These are phyloP conservation scores for Xenopus laevis DNA, from an alignment of 2,113 vertebrate species.

Conservation along the genomic window DNA sequence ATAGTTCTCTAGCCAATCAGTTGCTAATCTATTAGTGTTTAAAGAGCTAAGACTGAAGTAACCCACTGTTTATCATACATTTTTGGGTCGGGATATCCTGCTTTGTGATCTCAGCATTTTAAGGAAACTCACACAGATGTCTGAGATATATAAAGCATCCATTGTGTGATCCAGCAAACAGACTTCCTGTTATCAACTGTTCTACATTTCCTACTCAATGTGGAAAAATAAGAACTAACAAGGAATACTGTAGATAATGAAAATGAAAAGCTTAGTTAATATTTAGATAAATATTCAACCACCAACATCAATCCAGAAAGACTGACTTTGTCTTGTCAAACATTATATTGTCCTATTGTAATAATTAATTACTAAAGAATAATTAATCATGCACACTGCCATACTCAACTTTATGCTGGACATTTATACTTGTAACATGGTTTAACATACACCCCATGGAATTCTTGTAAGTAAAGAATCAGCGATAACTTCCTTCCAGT, in stretches of 20 bases:
- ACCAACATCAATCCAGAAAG: neutral
- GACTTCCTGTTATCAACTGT: constrained; percentile 1
- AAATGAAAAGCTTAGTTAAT: neutral
- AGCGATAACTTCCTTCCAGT: too few species aligned
- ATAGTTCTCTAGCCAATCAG: too few species aligned
- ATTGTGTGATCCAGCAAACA: neutral
- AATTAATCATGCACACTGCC: too few species aligned
- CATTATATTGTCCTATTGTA: neutral
- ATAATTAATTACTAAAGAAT: neutral
- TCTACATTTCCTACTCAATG: neutral
- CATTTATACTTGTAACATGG: too few species aligned
- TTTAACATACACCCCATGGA: too few species aligned
- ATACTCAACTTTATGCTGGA: too few species aligned
- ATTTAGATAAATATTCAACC: neutral
- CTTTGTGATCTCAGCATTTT: too few species aligned
- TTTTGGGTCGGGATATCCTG: too few species aligned
- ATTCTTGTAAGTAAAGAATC: too few species aligned
- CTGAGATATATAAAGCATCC: neutral
- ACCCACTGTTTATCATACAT: too few species aligned
- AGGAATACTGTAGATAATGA: neutral
- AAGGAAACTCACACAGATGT: constrained; percentile 11
- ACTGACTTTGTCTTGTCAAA: neutral
- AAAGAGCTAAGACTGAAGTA: too few species aligned
- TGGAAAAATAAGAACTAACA: neutral
- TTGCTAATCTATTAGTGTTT: too few species aligned